Evolutionary conservation across 2,888 invertebrate genomes (phyloP).

Genomic region (Ommatoiulus sabulosus): DNA sequence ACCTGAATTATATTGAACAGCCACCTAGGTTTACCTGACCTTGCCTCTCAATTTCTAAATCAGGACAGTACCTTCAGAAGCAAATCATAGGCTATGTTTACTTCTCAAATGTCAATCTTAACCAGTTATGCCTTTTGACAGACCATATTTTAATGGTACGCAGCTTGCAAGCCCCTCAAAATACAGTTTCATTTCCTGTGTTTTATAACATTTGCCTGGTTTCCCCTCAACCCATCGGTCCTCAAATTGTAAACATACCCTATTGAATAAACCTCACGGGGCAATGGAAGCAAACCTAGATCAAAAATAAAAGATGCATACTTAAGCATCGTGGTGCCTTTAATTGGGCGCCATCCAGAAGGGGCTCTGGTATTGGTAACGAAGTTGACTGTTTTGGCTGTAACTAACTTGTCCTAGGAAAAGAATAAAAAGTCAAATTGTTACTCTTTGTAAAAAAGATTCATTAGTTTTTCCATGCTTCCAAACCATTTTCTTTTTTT

Average conservation of each 20-base stretch:
- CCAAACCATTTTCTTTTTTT: no score
- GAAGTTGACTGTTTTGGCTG: constrained; percentile 11
- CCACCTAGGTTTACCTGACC: no score
- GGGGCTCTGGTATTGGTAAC: constrained; percentile 50
- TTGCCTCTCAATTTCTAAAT: no score
- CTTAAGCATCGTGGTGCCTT: background rate
- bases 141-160: no score
- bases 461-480: no score
- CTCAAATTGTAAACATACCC: background rate
- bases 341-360: constrained; percentile 48
- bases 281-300: background rate
- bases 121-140: background rate
- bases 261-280: background rate
- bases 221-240: background rate
- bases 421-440: background rate
- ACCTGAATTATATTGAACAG: no score
- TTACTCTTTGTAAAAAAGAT: no score
- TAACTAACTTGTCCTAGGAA: constrained; percentile 38
- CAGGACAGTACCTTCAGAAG: no score
- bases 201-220: no score
- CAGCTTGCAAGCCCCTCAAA: background rate
- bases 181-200: no score
- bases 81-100: no score
- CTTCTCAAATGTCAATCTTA: no score
- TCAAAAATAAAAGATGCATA: constrained; percentile 45